Evolutionary conservation across 2,888 invertebrate species (phyloP).

Genomic region (Trilocha varians): DNA sequence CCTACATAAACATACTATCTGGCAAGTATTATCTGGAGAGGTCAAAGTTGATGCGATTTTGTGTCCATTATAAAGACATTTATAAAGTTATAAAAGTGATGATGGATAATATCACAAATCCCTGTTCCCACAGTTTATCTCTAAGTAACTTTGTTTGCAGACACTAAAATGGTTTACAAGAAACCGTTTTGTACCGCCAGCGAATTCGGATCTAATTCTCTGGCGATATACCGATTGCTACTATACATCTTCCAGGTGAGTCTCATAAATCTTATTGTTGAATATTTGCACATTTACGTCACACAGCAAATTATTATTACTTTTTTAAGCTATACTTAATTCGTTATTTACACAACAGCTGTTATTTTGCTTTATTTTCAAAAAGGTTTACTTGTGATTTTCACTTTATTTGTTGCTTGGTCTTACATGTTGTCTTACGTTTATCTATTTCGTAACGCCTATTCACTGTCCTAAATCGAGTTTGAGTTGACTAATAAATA

Average conservation of each 20-base stretch:
- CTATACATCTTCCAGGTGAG: slow-evolving; percentile 70
- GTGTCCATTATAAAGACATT: neutral
- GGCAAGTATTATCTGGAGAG: neutral
- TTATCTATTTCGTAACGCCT: too few relatives aligned
- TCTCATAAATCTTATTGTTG: slow-evolving; percentile 8
- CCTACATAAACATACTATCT: neutral
- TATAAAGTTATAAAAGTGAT: neutral
- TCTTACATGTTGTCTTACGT: too few relatives aligned
- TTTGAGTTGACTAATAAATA: too few relatives aligned
- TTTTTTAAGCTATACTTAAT: too few relatives aligned
- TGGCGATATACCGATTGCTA: slow-evolving; percentile 72
- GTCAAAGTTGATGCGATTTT: neutral
- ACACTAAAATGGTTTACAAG: slow-evolving; percentile 51
- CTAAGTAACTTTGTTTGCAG: slow-evolving; percentile 33
- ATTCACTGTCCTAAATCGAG: too few relatives aligned
- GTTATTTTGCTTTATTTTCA: too few relatives aligned
- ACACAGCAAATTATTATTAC: too few relatives aligned
- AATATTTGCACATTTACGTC: too few relatives aligned
- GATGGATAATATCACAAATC: neutral
- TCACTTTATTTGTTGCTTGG: too few relatives aligned
- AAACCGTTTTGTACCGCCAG: slow-evolving; percentile 75
- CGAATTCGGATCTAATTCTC: slow-evolving; percentile 67
- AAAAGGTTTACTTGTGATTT: too few relatives aligned
- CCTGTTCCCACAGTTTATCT: slow-evolving; percentile 1
- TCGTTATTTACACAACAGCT: too few relatives aligned